Percentiles rank a stretch among this genome's conserved stretches.
phyloP scores from a whole-genome alignment of 2,888 invertebrate species.

The Tetragonula carbonaria region DNA sequence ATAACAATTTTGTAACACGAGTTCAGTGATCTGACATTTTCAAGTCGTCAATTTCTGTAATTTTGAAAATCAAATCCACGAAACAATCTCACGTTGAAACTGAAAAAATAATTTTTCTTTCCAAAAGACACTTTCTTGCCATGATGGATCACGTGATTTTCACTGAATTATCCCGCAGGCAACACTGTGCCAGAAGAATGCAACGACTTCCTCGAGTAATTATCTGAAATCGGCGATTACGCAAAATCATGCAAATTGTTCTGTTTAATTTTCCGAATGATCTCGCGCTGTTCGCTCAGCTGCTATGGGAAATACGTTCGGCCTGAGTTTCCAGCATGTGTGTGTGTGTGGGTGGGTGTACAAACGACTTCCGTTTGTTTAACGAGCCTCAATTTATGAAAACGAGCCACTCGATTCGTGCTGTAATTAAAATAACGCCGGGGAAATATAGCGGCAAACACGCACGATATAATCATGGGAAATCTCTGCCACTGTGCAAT shows the following conservation, averaged over 20 bases:
- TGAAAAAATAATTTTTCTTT: too few relatives aligned
- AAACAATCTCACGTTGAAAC: too few relatives aligned
- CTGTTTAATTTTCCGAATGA: conserved; percentile 11
- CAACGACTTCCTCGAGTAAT: neutral
- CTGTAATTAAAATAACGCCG: conserved; percentile 10
- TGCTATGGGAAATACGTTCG: conserved; percentile 21
- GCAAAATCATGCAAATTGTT: neutral
- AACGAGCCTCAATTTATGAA: conserved; percentile 20
- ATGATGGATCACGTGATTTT: neutral
- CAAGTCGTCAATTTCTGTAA: too few relatives aligned
- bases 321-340: conserved; percentile 8
- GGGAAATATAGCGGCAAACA: conserved; percentile 4
- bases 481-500: neutral
- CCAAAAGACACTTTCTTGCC: too few relatives aligned
- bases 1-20: too few relatives aligned
- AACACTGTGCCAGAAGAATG: neutral
- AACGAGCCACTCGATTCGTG: conserved; percentile 7
- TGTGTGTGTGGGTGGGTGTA: conserved; percentile 2
- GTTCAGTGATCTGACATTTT: too few relatives aligned
- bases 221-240: neutral
- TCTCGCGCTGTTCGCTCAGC: neutral
- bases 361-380: conserved; percentile 16
- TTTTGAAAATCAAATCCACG: too few relatives aligned
- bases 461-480: conserved; percentile 19
- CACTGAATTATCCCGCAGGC: neutral